These are phyloP conservation scores for Leptodactylus fuscus DNA, from an alignment of 2,113 vertebrate species.

Conservation along the genomic window DNA sequence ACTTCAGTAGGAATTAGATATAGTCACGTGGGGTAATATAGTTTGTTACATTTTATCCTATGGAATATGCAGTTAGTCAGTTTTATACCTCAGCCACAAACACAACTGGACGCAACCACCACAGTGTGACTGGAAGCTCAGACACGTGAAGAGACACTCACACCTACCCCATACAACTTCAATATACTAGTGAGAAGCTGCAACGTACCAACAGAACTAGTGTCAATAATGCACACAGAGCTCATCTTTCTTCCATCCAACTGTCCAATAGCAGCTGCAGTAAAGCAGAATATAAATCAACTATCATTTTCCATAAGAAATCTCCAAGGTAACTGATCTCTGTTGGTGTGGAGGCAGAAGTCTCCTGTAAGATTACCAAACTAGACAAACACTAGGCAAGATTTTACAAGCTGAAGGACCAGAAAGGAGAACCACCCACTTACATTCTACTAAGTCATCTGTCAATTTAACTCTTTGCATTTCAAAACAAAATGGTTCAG, in stretches of 20 bases:
- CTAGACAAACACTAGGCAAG: background rate
- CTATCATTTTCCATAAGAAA: background rate
- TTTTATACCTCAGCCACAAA: no score
- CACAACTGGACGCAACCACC: no score
- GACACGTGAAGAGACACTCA: no score
- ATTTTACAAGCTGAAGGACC: background rate
- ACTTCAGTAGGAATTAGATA: no score
- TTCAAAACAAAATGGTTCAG: background rate
- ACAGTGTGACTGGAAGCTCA: no score
- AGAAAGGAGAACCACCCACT: slow-evolving; percentile 5
- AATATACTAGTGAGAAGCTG: no score
- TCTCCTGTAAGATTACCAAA: background rate
- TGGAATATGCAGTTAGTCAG: no score
- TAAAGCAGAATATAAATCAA: background rate
- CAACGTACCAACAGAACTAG: no score
- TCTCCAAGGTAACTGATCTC: background rate
- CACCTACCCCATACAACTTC: no score
- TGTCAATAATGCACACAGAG: no score
- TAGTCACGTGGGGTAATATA: no score
- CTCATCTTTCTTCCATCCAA: background rate
- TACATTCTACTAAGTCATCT: background rate
- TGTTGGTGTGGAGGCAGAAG: background rate
- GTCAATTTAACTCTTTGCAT: background rate
- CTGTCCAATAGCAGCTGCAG: background rate
- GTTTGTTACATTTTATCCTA: no score